These are phyloP conservation scores for Phoxinus dragarum DNA, from an alignment of 2,797 vertebrate species.

Conservation along the genomic window DNA sequence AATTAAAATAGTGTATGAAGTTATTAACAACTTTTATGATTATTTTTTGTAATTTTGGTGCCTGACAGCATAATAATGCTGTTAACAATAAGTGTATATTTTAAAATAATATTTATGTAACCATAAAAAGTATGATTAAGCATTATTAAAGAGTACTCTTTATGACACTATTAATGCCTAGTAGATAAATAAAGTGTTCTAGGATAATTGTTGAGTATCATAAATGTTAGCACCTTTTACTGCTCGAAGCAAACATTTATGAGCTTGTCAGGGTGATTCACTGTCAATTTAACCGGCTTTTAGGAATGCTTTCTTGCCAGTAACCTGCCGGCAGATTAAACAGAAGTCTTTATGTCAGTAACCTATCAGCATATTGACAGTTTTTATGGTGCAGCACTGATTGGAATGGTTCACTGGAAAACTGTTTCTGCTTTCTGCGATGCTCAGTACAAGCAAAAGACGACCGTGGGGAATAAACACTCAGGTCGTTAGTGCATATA, in stretches of 20 bases:
- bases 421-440: conserved; percentile 23
- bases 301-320: conserved; percentile 56
- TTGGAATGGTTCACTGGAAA: conserved; percentile 41
- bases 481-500: conserved; percentile 9
- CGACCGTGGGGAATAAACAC: conserved; percentile 4
- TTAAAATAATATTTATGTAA: not conserved
- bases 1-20: not conserved
- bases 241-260: conserved; percentile 67
- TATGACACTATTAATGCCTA: not conserved
- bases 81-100: not conserved
- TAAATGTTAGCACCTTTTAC: conserved; percentile 20
- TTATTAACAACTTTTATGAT: not conserved
- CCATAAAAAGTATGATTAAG: not conserved
- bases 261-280: conserved; percentile 74
- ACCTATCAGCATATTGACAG: conserved; percentile 53
- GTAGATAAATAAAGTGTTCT: not conserved
- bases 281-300: conserved; percentile 68
- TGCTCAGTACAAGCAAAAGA: conserved; percentile 28
- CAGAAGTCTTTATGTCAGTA: conserved; percentile 39
- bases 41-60: not conserved
- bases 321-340: conserved; percentile 43
- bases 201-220: conserved; percentile 16
- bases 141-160: not conserved
- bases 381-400: conserved; percentile 44
- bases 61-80: not conserved